phyloP scores from a whole-genome alignment of 2,797 vertebrate genomes.

The Centroberyx gerrardi region DNA sequence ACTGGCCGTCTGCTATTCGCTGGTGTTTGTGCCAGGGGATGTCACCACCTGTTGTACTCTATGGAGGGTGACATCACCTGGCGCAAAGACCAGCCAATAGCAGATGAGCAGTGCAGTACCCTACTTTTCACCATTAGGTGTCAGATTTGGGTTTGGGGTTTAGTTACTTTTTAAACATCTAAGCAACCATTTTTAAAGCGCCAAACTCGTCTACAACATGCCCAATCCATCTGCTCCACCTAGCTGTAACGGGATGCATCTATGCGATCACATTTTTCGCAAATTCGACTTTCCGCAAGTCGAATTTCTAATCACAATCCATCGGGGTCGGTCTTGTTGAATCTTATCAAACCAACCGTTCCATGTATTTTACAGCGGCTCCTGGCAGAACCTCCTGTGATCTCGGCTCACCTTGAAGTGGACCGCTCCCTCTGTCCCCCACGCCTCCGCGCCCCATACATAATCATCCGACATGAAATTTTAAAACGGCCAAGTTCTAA shows the following conservation, averaged over 20 bases:
- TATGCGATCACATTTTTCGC: slow-evolving; percentile 59
- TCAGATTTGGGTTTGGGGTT: no score
- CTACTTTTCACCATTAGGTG: no score
- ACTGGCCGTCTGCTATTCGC: no score
- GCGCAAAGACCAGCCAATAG: no score
- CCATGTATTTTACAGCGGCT: slow-evolving; percentile 68
- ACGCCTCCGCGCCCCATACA: slow-evolving; percentile 47
- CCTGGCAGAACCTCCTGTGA: slow-evolving; percentile 56
- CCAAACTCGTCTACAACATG: slow-evolving; percentile 52
- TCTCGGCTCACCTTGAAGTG: slow-evolving; percentile 76
- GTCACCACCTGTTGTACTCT: no score
- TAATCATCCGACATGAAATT: slow-evolving; percentile 75
- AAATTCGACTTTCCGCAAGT: slow-evolving; percentile 54
- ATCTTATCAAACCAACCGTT: slow-evolving; percentile 58
- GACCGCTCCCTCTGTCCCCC: slow-evolving; percentile 38
- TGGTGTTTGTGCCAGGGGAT: no score
- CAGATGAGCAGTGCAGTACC: no score
- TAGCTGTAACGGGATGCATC: slow-evolving; percentile 66
- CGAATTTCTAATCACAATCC: slow-evolving; percentile 56
- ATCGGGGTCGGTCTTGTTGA: slow-evolving; percentile 54
- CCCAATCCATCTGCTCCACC: slow-evolving; percentile 57
- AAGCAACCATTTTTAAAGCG: slow-evolving; percentile 61
- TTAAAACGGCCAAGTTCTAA: slow-evolving; percentile 57
- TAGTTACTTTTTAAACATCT: slow-evolving; percentile 20
- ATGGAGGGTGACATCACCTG: no score